phyloP scores from a whole-genome alignment of 2,797 vertebrate genomes.

The Tapirus indicus region DNA sequence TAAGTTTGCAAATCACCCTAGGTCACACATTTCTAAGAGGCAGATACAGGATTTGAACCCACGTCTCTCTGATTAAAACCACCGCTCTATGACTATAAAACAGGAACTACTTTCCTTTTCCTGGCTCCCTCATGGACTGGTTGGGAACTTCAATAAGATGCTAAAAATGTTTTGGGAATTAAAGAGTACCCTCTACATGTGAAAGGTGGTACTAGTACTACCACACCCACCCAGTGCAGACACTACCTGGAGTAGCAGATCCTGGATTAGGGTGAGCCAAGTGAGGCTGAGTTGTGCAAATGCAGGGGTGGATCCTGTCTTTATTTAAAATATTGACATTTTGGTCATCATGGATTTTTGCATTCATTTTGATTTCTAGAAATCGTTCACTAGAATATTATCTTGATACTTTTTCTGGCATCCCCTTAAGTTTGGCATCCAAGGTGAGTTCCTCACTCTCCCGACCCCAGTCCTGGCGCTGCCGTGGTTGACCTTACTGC shows the following conservation, averaged over 20 bases:
- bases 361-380: neutral
- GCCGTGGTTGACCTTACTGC: neutral
- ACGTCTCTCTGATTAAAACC: neutral
- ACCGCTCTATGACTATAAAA: neutral
- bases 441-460: neutral
- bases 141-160: neutral
- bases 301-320: neutral
- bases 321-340: neutral
- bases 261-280: too few relatives aligned
- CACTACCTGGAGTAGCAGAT: neutral
- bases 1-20: neutral
- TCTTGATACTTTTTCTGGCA: neutral
- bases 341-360: neutral
- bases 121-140: neutral
- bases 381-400: neutral
- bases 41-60: neutral
- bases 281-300: neutral
- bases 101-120: neutral
- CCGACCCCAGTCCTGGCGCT: neutral
- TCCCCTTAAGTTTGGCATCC: neutral
- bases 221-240: neutral
- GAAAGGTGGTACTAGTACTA: neutral
- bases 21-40: neutral
- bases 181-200: neutral
- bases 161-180: neutral